Base-by-base conservation (phyloP, 1,140 invertebrate genomes). In the Lepidurus packardi region DNA sequence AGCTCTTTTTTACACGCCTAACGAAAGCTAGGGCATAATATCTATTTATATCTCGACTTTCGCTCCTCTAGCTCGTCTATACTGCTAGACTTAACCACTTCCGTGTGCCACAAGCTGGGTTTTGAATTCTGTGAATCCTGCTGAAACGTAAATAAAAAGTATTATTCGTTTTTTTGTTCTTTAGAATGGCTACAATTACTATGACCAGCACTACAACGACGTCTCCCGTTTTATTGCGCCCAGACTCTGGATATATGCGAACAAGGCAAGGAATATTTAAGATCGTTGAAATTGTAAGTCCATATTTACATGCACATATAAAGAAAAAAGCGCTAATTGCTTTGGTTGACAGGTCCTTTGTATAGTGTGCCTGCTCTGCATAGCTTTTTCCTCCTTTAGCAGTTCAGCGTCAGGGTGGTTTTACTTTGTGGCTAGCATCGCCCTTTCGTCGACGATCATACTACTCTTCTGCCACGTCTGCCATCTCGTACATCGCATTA, bases 401-500 rank as follows among this genome's bases (percentile, higher is more conserved):
- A 10, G 34, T 10, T 44, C 75, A 21, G 43, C 43, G 0, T 43
- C 75, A 0, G 75, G 75, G 4, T 77, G 75, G 75, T 77, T 77
- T 45, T 77, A 77, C 75, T 77, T 77, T 21, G 34, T 42, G 43
- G 75, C 75, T 5, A 77, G 43, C 13, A 77, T 47, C 10, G 75
- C 75, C 10, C 47, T 77, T 43, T 77, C 43, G 75, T 1, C 47
- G 25, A 77, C 75, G 5, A 47, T 43, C 10, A 77, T 77, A 42
- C 75, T 77, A 7, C 43, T 77, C 7, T 44, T 77, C 42, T 77
- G 43, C 10, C 75, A 77, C 75, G 75, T 77, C 24, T 77, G 75
- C 75, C 7, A 77, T 43, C 24, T 43, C 7, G 43, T 77, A 25
- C 75, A 77, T 34, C 43, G 75, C 43, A 34, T 77, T 13, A 77